Conservation (phyloP, 1,140 invertebrate species). For the Listronotus oregonensis region DNA sequence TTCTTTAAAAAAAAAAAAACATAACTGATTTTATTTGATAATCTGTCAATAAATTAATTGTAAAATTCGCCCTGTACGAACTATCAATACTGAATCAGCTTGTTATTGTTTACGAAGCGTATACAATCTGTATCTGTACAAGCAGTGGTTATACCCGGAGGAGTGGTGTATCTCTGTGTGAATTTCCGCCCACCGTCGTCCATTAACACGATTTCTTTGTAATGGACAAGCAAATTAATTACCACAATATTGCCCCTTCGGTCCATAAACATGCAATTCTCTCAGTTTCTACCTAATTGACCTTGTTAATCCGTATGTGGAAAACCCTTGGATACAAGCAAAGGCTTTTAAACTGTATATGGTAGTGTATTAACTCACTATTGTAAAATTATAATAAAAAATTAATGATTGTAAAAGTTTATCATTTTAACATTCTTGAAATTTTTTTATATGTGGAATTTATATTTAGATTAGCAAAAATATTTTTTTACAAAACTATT, state of each 20-base stretch:
- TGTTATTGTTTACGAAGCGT: constrained; percentile 6
- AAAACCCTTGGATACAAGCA: constrained; percentile 8
- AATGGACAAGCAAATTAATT: constrained; percentile 43
- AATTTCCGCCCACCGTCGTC: constrained; percentile 14
- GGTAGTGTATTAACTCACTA: too few relatives aligned
- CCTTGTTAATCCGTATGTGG: constrained; percentile 15
- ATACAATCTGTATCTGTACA: constrained; percentile 6
- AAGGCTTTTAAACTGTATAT: constrained; percentile 16
- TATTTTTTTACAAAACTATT: too few relatives aligned
- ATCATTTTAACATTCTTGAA: too few relatives aligned
- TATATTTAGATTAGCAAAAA: too few relatives aligned
- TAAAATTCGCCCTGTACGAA: background rate
- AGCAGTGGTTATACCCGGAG: constrained; percentile 1
- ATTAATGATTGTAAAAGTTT: too few relatives aligned
- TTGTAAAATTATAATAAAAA: too few relatives aligned
- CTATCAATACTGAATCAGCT: background rate
- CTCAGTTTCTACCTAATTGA: constrained; percentile 16
- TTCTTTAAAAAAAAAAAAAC: too few relatives aligned
- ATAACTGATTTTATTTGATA: too few relatives aligned
- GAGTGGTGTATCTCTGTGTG: constrained; percentile 12
- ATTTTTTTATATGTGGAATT: too few relatives aligned
- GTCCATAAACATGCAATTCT: constrained; percentile 12
- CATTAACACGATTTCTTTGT: constrained; percentile 44
- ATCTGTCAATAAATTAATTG: too few relatives aligned
- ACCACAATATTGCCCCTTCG: constrained; percentile 34